Percentiles rank a stretch among this genome's conserved stretches.
Conservation (phyloP, 2,888 invertebrate genomes). For the Noctua comes region DNA sequence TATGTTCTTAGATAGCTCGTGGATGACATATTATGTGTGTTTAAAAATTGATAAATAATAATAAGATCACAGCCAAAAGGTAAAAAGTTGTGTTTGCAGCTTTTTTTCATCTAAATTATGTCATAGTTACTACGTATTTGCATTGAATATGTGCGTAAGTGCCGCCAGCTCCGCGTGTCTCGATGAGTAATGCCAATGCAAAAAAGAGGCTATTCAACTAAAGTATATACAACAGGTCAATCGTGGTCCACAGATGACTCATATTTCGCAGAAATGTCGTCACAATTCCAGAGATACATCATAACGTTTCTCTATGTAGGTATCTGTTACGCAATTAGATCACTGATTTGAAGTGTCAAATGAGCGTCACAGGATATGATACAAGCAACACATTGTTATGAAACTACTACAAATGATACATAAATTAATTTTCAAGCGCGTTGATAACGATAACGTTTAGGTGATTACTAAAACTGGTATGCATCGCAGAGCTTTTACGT, state of each 20-base stretch:
- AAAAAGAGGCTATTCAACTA: slow-evolving; percentile 78
- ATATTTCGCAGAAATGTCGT: slow-evolving; percentile 83
- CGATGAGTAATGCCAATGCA: slow-evolving; percentile 85
- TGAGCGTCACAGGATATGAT: slow-evolving; percentile 74
- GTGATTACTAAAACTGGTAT: slow-evolving; percentile 50
- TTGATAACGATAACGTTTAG: slow-evolving; percentile 66
- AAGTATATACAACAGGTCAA: slow-evolving; percentile 75
- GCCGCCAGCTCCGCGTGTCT: slow-evolving; percentile 74
- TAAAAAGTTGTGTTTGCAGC: not conserved
- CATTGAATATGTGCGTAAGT: slow-evolving; percentile 79
- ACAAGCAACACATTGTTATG: slow-evolving; percentile 53
- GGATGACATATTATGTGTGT: not conserved
- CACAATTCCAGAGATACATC: slow-evolving; percentile 81
- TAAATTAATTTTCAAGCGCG: slow-evolving; percentile 61
- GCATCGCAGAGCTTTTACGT: slow-evolving; percentile 36
- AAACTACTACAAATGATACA: slow-evolving; percentile 49
- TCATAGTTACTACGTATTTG: slow-evolving; percentile 72
- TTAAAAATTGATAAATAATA: not conserved
- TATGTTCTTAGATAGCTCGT: not conserved
- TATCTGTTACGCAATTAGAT: slow-evolving; percentile 71
- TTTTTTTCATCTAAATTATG: slow-evolving; percentile 29
- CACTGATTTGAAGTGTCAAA: slow-evolving; percentile 72
- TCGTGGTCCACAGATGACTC: slow-evolving; percentile 79
- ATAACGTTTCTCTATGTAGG: slow-evolving; percentile 57
- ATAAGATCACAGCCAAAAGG: not conserved